Evolutionary conservation across 1,140 invertebrate species (phyloP).

Genomic region (Thereuonema tuberculata): DNA sequence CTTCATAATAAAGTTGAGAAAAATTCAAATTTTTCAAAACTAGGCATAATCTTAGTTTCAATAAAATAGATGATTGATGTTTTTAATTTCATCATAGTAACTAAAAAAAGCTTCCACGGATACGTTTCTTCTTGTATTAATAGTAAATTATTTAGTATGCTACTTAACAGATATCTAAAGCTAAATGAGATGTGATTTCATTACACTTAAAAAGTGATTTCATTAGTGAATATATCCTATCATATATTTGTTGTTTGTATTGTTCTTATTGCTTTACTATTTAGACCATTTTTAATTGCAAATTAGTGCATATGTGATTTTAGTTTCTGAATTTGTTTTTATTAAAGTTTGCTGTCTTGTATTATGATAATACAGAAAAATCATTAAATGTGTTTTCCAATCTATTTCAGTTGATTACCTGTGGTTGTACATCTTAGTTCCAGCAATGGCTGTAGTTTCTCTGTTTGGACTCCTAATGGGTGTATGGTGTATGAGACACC

Average conservation of each 20-base stretch:
- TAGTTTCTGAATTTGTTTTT: background rate
- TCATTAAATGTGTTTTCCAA: constrained; percentile 2
- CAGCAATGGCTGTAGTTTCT: constrained; percentile 36
- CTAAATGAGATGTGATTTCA: too few relatives aligned
- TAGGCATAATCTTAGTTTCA: too few relatives aligned
- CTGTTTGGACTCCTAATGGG: constrained; percentile 37
- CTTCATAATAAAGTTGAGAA: too few relatives aligned
- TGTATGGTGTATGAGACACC: constrained; percentile 25
- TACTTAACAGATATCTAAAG: too few relatives aligned
- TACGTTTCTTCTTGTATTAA: too few relatives aligned
- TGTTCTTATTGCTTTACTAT: background rate
- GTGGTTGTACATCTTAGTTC: constrained; percentile 44
- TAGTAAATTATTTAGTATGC: too few relatives aligned
- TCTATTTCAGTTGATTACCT: constrained; percentile 24
- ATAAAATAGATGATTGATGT: too few relatives aligned
- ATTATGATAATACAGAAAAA: too few relatives aligned
- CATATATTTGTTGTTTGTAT: background rate
- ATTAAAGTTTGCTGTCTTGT: background rate
- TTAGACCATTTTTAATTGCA: background rate
- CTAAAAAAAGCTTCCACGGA: too few relatives aligned
- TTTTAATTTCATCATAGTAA: too few relatives aligned
- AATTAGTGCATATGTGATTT: background rate
- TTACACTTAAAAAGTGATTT: too few relatives aligned
- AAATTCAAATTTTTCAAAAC: too few relatives aligned
- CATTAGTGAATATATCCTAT: background rate